Evolutionary conservation across 2,888 invertebrate genomes (phyloP).

Genomic region (Diarsia dahlii): DNA sequence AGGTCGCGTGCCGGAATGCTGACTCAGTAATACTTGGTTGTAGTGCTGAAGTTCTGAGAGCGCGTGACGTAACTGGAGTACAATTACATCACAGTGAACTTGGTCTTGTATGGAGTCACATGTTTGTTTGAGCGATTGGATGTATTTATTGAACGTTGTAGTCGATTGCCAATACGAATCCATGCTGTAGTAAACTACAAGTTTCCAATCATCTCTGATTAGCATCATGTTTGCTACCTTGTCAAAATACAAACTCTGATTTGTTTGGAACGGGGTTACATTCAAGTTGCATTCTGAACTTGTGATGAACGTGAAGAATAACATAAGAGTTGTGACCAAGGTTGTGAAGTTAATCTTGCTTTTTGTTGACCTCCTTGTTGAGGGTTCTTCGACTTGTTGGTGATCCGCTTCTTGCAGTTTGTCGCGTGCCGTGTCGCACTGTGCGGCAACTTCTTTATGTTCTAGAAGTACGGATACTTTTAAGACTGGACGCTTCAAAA

Average conservation of each 20-base stretch:
- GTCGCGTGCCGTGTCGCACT: neutral
- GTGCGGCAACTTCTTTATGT: neutral
- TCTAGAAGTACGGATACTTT: neutral
- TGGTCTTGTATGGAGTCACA: neutral
- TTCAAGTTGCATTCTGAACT: neutral
- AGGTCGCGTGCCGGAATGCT: slow-evolving; percentile 9
- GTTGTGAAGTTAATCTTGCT: neutral
- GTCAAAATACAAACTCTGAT: neutral
- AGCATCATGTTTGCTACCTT: neutral
- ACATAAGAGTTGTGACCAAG: neutral
- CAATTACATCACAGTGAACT: slow-evolving; percentile 11
- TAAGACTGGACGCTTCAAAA: neutral
- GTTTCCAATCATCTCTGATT: slow-evolving; percentile 3
- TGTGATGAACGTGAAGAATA: neutral
- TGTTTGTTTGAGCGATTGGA: slow-evolving; percentile 6
- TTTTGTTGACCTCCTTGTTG: neutral
- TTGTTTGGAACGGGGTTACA: neutral
- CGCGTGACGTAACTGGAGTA: slow-evolving; percentile 16
- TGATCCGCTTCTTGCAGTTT: neutral
- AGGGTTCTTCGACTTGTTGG: neutral
- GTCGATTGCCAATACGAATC: neutral
- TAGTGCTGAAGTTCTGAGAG: slow-evolving; percentile 14
- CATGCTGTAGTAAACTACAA: neutral
- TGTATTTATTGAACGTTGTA: neutral
- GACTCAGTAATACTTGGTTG: neutral